A percentile compares a stretch with the other conserved stretches of the same genome.
These are phyloP conservation scores for Okamejei kenojei DNA, from an alignment of 2,797 vertebrate species.

Conservation along the genomic window DNA sequence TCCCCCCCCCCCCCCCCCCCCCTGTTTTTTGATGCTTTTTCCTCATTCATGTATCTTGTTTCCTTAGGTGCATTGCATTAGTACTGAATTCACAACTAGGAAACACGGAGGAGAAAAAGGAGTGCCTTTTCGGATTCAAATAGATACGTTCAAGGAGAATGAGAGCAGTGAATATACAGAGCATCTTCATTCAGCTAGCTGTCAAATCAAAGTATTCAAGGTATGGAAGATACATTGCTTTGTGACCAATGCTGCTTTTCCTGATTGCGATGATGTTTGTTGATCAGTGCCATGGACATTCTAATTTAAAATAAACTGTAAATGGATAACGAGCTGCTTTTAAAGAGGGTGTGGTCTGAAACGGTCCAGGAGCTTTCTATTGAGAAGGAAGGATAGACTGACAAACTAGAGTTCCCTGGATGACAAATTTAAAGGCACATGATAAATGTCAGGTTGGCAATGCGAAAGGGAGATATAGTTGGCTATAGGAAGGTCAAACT, in stretches of 20 bases:
- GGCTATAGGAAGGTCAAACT: too few relatives aligned
- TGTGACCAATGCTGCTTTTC: not conserved
- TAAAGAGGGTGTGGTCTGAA: too few relatives aligned
- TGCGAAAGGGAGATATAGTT: too few relatives aligned
- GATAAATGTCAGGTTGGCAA: too few relatives aligned
- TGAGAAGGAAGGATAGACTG: too few relatives aligned
- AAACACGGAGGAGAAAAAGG: conserved; percentile 94
- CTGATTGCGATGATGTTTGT: not conserved
- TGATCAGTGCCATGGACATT: not conserved
- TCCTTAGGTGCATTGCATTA: conserved; percentile 87
- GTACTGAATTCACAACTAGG: conserved; percentile 94
- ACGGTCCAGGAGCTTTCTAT: too few relatives aligned
- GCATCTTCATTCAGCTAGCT: conserved; percentile 64
- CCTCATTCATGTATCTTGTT: not conserved
- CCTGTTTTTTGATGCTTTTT: not conserved
- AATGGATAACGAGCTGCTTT: too few relatives aligned
- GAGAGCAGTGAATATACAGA: conserved; percentile 74
- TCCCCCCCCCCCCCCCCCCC: too few relatives aligned
- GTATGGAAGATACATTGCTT: conserved; percentile 44
- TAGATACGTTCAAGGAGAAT: conserved; percentile 89
- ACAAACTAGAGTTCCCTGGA: too few relatives aligned
- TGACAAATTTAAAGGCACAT: too few relatives aligned
- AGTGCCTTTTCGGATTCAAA: conserved; percentile 88
- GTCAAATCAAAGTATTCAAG: conserved; percentile 71
- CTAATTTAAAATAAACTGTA: not conserved